Percentiles rank a stretch among this genome's conserved stretches.
phyloP scores from a whole-genome alignment of 2,797 vertebrate genomes.

The Fistularia commersonii region DNA sequence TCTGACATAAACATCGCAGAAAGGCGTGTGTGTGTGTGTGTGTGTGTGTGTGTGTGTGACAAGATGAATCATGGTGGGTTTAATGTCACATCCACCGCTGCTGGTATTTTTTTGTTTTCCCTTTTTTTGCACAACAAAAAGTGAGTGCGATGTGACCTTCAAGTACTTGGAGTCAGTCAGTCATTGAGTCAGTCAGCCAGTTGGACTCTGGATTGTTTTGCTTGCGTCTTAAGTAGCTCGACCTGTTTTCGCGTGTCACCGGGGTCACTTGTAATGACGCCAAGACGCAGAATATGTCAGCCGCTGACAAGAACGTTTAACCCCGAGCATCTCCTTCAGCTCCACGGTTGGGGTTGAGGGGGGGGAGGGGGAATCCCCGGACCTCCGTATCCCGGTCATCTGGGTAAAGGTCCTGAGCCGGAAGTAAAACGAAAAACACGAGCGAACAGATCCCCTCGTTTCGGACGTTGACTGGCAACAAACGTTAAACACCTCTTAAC shows the following conservation, averaged over 20 bases:
- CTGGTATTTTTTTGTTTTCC: neutral
- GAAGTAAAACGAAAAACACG: no score
- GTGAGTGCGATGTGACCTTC: constrained; percentile 17
- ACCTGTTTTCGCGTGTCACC: constrained; percentile 36
- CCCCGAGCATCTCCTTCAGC: neutral
- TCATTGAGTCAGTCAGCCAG: constrained; percentile 10
- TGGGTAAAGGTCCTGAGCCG: no score
- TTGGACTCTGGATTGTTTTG: constrained; percentile 18
- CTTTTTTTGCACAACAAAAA: no score
- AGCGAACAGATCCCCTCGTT: no score
- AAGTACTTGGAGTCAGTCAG: no score
- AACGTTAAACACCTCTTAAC: no score
- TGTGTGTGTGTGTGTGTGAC: neutral
- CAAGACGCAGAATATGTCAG: constrained; percentile 4
- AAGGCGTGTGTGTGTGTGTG: neutral
- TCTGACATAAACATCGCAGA: constrained; percentile 20
- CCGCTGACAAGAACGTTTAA: constrained; percentile 9
- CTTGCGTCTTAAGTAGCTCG: constrained; percentile 37
- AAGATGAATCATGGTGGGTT: constrained; percentile 1
- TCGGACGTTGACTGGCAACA: no score
- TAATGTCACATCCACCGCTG: neutral
- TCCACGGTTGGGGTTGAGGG: neutral
- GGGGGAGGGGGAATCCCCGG: constrained; percentile 8
- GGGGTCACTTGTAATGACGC: constrained; percentile 25
- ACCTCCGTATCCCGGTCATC: constrained; percentile 28